Percentiles rank a stretch among this genome's conserved stretches.
phyloP scores from a whole-genome alignment of 2,113 vertebrate genomes.

The Rhea americana region DNA sequence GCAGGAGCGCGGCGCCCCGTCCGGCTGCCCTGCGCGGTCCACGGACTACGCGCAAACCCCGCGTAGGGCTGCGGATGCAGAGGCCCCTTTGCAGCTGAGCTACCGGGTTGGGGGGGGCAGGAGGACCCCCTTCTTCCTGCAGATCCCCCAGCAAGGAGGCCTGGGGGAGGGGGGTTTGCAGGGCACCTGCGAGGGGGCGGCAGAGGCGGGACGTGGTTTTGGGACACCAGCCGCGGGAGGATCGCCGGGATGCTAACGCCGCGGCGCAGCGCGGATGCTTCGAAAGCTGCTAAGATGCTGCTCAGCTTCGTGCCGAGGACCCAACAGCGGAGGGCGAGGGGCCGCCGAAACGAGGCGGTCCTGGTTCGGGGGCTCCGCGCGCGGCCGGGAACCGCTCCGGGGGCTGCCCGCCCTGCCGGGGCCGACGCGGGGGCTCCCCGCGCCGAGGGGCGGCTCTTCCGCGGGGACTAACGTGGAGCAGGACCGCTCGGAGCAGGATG shows the following conservation, averaged over 20 bases:
- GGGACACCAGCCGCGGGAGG: accelerated
- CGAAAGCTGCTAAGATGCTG: not conserved
- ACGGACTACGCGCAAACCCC: not conserved
- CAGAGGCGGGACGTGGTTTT: not conserved
- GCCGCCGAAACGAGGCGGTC: too few relatives aligned
- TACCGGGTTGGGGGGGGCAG: not conserved
- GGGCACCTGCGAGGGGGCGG: accelerated
- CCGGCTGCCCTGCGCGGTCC: not conserved
- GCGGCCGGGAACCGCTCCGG: too few relatives aligned
- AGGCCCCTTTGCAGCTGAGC: not conserved
- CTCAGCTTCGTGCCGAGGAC: not conserved
- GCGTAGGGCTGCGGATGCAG: not conserved
- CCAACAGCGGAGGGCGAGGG: too few relatives aligned
- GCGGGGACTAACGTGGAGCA: accelerated
- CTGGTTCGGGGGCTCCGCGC: too few relatives aligned
- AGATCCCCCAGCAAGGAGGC: not conserved
- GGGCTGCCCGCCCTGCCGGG: too few relatives aligned
- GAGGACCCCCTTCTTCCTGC: not conserved
- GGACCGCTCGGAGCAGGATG: too few relatives aligned
- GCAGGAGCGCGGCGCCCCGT: not conserved
- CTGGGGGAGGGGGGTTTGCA: accelerated
- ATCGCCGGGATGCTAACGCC: not conserved
- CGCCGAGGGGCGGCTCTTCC: not conserved
- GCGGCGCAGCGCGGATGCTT: not conserved
- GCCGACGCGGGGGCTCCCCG: too few relatives aligned